A percentile compares a stretch with the other conserved stretches of the same genome.
These are phyloP conservation scores for Exephanes ischioxanthus DNA, from an alignment of 2,888 invertebrate genomes.

Conservation along the genomic window DNA sequence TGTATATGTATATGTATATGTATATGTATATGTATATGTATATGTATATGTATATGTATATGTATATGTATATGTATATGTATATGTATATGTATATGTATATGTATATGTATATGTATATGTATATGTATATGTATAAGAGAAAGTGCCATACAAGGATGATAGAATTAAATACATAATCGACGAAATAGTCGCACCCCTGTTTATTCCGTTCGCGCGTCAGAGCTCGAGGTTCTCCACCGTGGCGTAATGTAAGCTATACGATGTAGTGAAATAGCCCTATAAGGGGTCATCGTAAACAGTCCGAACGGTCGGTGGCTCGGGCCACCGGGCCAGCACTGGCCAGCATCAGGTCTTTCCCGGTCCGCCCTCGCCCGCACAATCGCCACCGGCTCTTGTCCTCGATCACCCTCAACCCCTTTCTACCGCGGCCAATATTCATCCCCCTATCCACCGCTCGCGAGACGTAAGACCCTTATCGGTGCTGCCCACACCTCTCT, in stretches of 20 bases:
- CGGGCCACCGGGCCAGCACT: constrained; percentile 36
- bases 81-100: too few species aligned
- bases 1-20: background rate
- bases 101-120: too few species aligned
- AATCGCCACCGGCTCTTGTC: constrained; percentile 42
- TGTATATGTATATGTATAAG: too few species aligned
- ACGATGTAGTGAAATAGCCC: constrained; percentile 30
- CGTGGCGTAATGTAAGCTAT: background rate
- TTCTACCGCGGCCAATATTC: constrained; percentile 51
- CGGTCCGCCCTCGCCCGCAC: constrained; percentile 23
- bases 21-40: too few species aligned
- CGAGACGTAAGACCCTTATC: constrained; percentile 80
- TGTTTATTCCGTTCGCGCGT: constrained; percentile 63
- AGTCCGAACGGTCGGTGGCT: constrained; percentile 55
- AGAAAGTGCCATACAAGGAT: constrained; percentile 22
- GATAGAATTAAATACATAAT: constrained; percentile 32
- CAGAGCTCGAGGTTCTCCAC: constrained; percentile 34
- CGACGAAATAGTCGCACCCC: constrained; percentile 44
- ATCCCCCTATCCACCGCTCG: constrained; percentile 57
- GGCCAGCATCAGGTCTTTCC: constrained; percentile 39
- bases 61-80: too few species aligned
- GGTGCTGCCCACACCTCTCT: constrained; percentile 75
- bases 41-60: too few species aligned
- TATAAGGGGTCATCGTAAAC: constrained; percentile 61
- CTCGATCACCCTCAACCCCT: constrained; percentile 47